Evolutionary conservation across 2,888 invertebrate genomes (phyloP), one percentile per base, ranked within the genome.

Genomic region (Melipona bicolor): DNA sequence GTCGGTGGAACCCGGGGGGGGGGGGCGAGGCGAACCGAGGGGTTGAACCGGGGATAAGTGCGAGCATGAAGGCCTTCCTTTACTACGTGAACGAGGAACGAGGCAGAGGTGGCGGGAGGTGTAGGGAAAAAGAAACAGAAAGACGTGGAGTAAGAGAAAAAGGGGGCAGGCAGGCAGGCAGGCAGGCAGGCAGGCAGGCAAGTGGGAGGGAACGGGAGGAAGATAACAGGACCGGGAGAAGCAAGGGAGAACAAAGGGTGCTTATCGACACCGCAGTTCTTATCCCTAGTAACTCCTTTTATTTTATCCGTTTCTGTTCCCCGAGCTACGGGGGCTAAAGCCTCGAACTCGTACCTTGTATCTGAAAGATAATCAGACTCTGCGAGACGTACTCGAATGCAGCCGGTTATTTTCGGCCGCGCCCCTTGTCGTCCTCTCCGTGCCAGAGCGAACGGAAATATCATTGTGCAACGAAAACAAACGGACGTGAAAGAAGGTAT

Each of bases 241-340:
- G 76, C 83, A 69, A 79, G 85, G 83, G 87, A 92, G 91, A 90
- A 92, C 92, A 92, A 93, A 93, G 90, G 91, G 91, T 90, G 91
- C 92, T 92, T 93, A 93, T 93, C 92, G 92, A 92, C 91, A 90
- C 90, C 91, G 91, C 91, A 91, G 90, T 92, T 92, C 91, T 93
- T 92, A 91, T 90, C 86, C 87, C 80, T 81, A 84, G 87, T 88
- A 88, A 88, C 90, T 87, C 86, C 84, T 89, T 89, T 88, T 89
- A 87, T 88, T 87, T 88, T 90, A 88, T 89, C 81, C 84, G 87
- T 88, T 88, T 89, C 83, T 88, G 83, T 81, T 85, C 65, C 69
- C 75, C 72, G 24, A 52, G 50, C 76, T 74, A 77, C 68, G 68
- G 70, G 43, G 74, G 79, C 80, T 69, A 68, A 77, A 81, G 77